Evolutionary conservation across 2,113 vertebrate species (phyloP), one percentile per base, ranked within the genome.

Genomic region (Syngnathus scovelli): DNA sequence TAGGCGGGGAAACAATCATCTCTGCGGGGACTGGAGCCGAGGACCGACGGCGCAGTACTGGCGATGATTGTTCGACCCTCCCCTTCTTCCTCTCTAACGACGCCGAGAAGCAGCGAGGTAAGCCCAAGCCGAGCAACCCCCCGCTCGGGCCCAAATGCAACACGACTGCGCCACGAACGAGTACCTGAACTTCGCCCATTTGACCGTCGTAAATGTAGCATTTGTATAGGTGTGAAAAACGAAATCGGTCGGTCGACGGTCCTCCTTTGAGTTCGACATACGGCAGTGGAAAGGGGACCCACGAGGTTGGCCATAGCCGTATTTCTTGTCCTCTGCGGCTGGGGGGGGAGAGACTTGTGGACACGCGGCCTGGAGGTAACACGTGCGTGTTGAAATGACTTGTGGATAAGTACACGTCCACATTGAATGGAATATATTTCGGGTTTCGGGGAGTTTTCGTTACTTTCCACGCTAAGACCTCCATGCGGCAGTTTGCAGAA

Each of bases 1-100:
- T 93, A 95, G 94, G 93, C 93, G 92, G 93, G 94, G 93, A 93
- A 94, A 93, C 93, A 92, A 91, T 91, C 90, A 92, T 92, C 93
- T 93, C 92, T 93, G 93, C 93, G 93, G 93, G 93, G 93, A 93
- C 92, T 91, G 91, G 90, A 91, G 94, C 93, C 94, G 93, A 89
- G 93, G 93, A 94, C 94, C 92, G 93, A 94, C 93, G 92, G 94
- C 92, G 94, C 93, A 94, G 93, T 94, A 92, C 94, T 95, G 95
- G 95, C 95, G 91, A 82, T 3, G 27, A 33, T 92, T 91, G 93
- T 94, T 97, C 94, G 95, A 94, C 91, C 90, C 93, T 92, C 86
- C 92, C 93, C 92, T 94, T 91, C 88, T 90, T 90, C 91, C 90
- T 90, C 90, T 90, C 93, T 90, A 91, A 90, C 90, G 85, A 90